Conservation (phyloP, 1,140 invertebrate genomes). For the Amphibalanus amphitrite region DNA sequence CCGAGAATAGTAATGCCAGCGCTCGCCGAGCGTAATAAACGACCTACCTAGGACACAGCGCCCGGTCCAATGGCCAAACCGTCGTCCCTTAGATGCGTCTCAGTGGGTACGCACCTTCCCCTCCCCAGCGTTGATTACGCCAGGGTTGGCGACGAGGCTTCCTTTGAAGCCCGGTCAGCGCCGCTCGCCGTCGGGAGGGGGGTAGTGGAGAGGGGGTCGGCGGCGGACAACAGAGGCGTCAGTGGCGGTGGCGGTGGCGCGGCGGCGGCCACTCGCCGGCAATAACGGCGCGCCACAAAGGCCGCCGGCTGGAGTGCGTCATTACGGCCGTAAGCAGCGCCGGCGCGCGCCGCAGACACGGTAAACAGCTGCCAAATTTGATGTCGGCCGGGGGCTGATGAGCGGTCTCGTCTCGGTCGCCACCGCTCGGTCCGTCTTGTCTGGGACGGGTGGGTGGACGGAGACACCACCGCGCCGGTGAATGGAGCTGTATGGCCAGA, state of each 20-base stretch:
- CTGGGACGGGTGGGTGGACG: no score
- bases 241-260: background rate
- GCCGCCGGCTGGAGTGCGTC: background rate
- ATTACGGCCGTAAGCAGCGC: background rate
- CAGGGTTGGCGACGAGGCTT: background rate
- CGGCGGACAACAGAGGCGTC: background rate
- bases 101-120: no score
- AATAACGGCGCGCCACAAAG: background rate
- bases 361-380: background rate
- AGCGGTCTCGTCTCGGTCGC: background rate
- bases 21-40: background rate
- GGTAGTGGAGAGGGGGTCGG: no score
- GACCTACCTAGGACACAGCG: background rate
- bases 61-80: background rate
- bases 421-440: no score
- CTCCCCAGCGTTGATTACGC: background rate
- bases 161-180: no score
- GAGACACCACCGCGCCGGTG: no score
- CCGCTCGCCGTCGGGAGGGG: no score
- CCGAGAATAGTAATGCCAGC: background rate
- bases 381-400: background rate
- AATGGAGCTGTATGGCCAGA: no score
- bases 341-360: background rate
- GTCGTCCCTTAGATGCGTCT: background rate
- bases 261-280: no score